A percentile compares a stretch with the other conserved stretches of the same genome.
These are phyloP conservation scores for Lagorchestes hirsutus DNA, from an alignment of 2,797 vertebrate genomes.

Conservation along the genomic window DNA sequence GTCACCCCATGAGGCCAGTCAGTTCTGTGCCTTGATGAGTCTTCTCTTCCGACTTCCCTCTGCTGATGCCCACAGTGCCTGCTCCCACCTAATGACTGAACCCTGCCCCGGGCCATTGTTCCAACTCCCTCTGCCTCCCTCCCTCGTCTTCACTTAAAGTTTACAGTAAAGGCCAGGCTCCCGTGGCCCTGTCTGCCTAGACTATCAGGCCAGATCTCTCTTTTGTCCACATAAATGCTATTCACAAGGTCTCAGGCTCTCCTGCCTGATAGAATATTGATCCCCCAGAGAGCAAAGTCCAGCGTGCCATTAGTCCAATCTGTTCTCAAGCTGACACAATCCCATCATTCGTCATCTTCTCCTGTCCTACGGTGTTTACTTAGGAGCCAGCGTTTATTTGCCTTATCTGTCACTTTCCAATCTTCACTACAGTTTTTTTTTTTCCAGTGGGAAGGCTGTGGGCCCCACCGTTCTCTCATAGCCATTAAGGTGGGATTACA, in stretches of 20 bases:
- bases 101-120: not conserved
- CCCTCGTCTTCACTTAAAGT: fast-evolving
- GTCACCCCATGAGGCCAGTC: not conserved
- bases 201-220: conserved; percentile 66
- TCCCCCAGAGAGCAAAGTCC: conserved; percentile 86
- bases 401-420: conserved; percentile 86
- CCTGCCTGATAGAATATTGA: conserved; percentile 86
- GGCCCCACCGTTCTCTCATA: conserved; percentile 73
- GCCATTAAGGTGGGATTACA: conserved; percentile 74
- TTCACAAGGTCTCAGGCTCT: conserved; percentile 78
- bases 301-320: conserved; percentile 85
- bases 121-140: not conserved
- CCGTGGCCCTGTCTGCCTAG: not conserved
- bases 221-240: conserved; percentile 72
- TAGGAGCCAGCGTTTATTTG: conserved; percentile 90
- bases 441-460: conserved; percentile 69
- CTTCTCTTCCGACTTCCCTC: fast-evolving
- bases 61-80: fast-evolving
- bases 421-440: conserved; percentile 66
- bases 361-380: conserved; percentile 95
- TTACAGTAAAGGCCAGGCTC: fast-evolving
- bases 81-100: not conserved
- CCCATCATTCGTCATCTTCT: conserved; percentile 93
- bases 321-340: conserved; percentile 89
- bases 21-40: not conserved